A percentile compares a stretch with the other conserved stretches of the same genome.
phyloP scores from a whole-genome alignment of 1,140 invertebrate species.

The Orchestia grillus region DNA sequence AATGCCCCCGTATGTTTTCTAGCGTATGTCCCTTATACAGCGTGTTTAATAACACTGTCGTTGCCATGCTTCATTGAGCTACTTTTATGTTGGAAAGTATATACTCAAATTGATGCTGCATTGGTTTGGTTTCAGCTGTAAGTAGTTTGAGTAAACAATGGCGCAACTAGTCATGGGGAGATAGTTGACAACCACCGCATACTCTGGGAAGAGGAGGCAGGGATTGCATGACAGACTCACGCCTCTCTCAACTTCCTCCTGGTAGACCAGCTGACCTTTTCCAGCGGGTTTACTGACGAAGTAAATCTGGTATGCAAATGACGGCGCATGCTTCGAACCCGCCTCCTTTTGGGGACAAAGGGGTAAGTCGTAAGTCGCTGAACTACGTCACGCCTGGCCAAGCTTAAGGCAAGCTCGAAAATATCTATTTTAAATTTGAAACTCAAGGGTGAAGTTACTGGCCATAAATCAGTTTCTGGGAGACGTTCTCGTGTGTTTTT shows the following conservation, averaged over 20 bases:
- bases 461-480: neutral
- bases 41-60: no score
- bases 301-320: neutral
- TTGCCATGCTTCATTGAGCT: neutral
- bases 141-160: no score
- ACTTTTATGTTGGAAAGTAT: neutral
- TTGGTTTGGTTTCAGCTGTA: no score
- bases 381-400: neutral
- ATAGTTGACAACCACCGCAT: neutral
- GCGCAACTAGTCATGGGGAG: neutral
- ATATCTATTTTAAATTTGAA: neutral
- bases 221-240: neutral
- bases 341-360: neutral
- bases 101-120: neutral
- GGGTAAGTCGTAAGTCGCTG: neutral
- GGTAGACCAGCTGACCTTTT: neutral
- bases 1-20: no score
- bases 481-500: neutral
- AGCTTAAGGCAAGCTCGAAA: neutral
- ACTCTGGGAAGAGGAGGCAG: neutral
- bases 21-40: no score
- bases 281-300: neutral
- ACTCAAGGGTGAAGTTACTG: neutral
- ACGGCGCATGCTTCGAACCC: neutral
- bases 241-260: neutral